A percentile compares a stretch with the other conserved stretches of the same genome.
Evolutionary conservation across 1,140 invertebrate species (phyloP).

Genomic region (Paramacrobiotus metropolitanus): DNA sequence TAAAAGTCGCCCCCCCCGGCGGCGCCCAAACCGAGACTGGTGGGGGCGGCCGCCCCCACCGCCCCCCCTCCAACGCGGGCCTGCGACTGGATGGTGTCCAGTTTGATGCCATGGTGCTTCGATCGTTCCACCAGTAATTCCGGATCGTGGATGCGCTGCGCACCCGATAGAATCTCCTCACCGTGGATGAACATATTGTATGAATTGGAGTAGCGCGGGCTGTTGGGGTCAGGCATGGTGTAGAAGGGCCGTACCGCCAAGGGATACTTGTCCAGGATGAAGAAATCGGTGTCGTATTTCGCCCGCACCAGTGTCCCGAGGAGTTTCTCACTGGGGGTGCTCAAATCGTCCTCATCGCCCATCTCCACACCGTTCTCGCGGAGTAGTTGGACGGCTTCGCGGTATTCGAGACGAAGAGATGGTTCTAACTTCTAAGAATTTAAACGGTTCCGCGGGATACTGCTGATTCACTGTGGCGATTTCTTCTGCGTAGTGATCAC

Average conservation of each 20-base stretch:
- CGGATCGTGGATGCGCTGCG: conserved; percentile 86
- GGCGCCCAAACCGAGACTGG: too few relatives aligned
- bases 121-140: conserved; percentile 66
- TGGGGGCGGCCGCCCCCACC: too few relatives aligned
- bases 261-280: conserved; percentile 94
- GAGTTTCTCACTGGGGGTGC: conserved; percentile 84
- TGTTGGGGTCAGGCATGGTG: conserved; percentile 88
- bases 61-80: too few relatives aligned
- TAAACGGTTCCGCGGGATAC: conserved; percentile 75
- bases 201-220: conserved; percentile 64
- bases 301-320: conserved; percentile 75
- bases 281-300: conserved; percentile 96
- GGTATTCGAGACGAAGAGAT: conserved; percentile 53
- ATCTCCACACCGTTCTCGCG: conserved; percentile 74
- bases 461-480: conserved; percentile 69
- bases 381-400: conserved; percentile 61
- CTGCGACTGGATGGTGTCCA: conserved; percentile 78
- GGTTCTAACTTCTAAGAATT: conserved; percentile 88
- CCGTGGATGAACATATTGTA: conserved; percentile 99
- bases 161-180: conserved; percentile 92
- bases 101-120: conserved; percentile 65
- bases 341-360: conserved; percentile 84
- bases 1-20: too few relatives aligned
- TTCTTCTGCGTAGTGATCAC: conserved; percentile 50
- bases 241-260: conserved; percentile 91